A percentile compares a stretch with the other conserved stretches of the same genome.
Evolutionary conservation across 1,140 invertebrate genomes (phyloP).

Genomic region (Atta colombica): DNA sequence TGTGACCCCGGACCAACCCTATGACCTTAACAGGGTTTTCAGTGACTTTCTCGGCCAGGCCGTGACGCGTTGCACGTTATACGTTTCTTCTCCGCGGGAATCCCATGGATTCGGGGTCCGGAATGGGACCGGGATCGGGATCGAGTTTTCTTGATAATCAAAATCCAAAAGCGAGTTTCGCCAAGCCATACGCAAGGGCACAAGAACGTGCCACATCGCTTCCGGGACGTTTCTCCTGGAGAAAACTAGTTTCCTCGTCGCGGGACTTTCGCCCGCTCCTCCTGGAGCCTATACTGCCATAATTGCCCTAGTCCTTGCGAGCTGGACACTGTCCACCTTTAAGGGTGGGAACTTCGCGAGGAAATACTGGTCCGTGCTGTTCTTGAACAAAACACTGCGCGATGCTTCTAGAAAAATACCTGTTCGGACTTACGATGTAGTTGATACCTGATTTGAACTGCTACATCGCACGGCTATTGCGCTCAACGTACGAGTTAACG

Average conservation of each 20-base stretch:
- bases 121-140: conserved; percentile 63
- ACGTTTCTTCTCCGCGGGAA: conserved; percentile 73
- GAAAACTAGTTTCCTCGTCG: conserved; percentile 58
- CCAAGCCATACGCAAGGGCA: not conserved
- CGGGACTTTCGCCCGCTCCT: conserved; percentile 63
- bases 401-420: conserved; percentile 38
- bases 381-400: conserved; percentile 46
- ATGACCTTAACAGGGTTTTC: conserved; percentile 75
- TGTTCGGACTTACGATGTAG: conserved; percentile 10
- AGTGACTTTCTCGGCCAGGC: conserved; percentile 76
- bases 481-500: conserved; percentile 36
- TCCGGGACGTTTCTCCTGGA: conserved; percentile 66
- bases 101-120: conserved; percentile 59
- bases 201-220: conserved; percentile 19
- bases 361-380: conserved; percentile 67
- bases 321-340: conserved; percentile 71
- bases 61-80: conserved; percentile 82
- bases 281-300: conserved; percentile 15
- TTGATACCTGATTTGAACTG: conserved; percentile 49
- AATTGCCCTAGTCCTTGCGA: conserved; percentile 71
- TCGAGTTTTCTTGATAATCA: conserved; percentile 77
- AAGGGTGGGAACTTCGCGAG: conserved; percentile 52
- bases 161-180: conserved; percentile 78
- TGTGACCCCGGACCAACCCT: conserved; percentile 75
- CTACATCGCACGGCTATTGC: not conserved